These are phyloP conservation scores for Parascotia fuliginaria DNA, from an alignment of 2,888 invertebrate species.

Conservation along the genomic window DNA sequence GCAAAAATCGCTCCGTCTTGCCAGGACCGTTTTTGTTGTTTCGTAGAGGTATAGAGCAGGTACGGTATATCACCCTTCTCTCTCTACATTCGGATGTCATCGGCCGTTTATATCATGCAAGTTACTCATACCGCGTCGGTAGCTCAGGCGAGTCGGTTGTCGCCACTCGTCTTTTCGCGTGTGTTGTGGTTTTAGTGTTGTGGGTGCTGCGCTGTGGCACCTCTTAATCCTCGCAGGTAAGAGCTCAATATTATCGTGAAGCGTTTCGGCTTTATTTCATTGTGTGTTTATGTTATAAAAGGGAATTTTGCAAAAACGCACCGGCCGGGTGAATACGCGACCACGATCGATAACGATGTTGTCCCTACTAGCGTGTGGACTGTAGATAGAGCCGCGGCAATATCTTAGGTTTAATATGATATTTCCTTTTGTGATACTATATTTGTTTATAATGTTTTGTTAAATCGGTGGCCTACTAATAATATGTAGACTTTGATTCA, in stretches of 20 bases:
- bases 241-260: conserved; percentile 24
- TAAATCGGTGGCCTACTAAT: conserved; percentile 32
- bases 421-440: conserved; percentile 53
- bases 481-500: conserved; percentile 19
- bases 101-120: conserved; percentile 69
- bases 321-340: conserved; percentile 67
- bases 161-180: conserved; percentile 75
- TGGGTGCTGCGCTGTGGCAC: conserved; percentile 67
- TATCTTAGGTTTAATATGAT: conserved; percentile 53
- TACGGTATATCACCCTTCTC: conserved; percentile 47
- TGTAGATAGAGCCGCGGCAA: conserved; percentile 55
- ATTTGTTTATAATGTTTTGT: conserved; percentile 48
- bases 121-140: conserved; percentile 76
- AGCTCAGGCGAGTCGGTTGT: conserved; percentile 73
- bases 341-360: conserved; percentile 83
- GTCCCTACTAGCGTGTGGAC: conserved; percentile 66
- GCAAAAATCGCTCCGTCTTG: conserved; percentile 51
- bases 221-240: conserved; percentile 70
- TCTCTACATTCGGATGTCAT: conserved; percentile 69
- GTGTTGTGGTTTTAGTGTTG: conserved; percentile 77
- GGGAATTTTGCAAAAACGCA: conserved; percentile 51
- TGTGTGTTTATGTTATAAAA: conserved; percentile 64
- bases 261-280: conserved; percentile 21
- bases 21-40: conserved; percentile 47
- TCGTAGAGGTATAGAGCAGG: conserved; percentile 44